These are phyloP conservation scores for Thymelicus lineola DNA, from an alignment of 2,888 invertebrate genomes.

Conservation along the genomic window DNA sequence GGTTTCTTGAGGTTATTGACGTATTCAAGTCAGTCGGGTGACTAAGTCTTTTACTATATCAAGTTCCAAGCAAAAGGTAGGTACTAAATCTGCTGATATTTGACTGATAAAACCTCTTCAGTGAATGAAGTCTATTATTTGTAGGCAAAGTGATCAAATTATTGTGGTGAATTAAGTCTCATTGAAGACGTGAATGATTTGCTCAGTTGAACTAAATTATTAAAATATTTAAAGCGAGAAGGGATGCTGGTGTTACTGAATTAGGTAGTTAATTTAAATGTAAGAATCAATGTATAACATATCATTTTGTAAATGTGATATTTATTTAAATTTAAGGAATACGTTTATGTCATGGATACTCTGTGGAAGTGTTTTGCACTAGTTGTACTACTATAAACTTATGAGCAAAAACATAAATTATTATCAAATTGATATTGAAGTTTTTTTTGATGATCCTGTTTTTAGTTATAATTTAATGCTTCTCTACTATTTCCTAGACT, in stretches of 20 bases:
- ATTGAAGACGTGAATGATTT: neutral
- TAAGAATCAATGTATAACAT: constrained; percentile 20
- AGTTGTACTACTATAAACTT: neutral
- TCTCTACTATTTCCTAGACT: too few species aligned
- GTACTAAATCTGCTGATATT: too few species aligned
- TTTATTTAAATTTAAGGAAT: constrained; percentile 12
- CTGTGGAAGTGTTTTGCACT: constrained; percentile 3
- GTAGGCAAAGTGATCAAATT: neutral
- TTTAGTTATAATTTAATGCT: too few species aligned
- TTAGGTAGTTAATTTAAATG: neutral
- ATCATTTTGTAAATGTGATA: constrained; percentile 36
- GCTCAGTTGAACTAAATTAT: neutral
- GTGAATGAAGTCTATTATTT: neutral
- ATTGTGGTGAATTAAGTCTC: neutral
- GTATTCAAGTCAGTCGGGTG: too few species aligned
- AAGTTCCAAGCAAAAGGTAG: too few species aligned
- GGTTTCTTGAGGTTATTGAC: too few species aligned
- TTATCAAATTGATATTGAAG: neutral
- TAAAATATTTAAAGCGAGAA: neutral
- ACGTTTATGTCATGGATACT: neutral
- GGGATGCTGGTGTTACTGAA: neutral
- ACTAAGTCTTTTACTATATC: too few species aligned
- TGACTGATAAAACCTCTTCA: too few species aligned
- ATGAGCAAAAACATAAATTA: neutral
- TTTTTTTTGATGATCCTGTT: too few species aligned